These are phyloP conservation scores for Microctenopoma steveboyesi DNA, from an alignment of 2,797 vertebrate species.

Conservation along the genomic window DNA sequence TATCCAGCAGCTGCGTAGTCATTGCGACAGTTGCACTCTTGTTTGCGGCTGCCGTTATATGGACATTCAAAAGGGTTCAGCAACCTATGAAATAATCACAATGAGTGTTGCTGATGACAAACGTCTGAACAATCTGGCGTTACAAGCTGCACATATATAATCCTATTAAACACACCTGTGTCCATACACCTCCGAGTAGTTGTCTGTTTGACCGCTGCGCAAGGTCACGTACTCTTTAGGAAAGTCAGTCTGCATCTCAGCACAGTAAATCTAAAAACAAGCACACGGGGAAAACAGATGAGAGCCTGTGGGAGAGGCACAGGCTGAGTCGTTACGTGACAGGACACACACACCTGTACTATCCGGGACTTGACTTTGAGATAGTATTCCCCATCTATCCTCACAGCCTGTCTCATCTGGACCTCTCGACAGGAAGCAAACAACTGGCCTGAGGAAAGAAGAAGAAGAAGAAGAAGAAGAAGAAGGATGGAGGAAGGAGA, in stretches of 20 bases:
- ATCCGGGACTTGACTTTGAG: conserved; percentile 88
- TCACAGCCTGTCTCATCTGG: conserved; percentile 86
- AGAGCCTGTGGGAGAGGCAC: conserved; percentile 12
- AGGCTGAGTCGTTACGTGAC: conserved; percentile 45
- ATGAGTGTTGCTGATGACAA: not conserved
- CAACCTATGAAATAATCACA: conserved; percentile 77
- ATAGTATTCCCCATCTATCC: conserved; percentile 90
- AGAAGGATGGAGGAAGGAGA: not conserved
- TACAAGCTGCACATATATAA: conserved; percentile 6
- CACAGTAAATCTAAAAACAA: conserved; percentile 89
- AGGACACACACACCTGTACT: conserved; percentile 86
- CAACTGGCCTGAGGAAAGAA: conserved; percentile 83
- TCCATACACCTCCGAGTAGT: conserved; percentile 96
- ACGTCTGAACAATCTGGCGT: not conserved
- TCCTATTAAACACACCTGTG: conserved; percentile 83
- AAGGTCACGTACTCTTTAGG: conserved; percentile 94
- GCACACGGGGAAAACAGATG: conserved; percentile 35
- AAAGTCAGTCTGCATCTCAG: conserved; percentile 88
- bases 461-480: not conserved
- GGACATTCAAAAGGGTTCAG: conserved; percentile 95
- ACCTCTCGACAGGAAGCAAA: conserved; percentile 90
- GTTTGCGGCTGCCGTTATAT: conserved; percentile 91
- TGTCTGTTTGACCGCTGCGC: conserved; percentile 91
- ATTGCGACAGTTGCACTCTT: conserved; percentile 90
- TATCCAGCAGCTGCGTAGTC: conserved; percentile 92